Base-by-base conservation (phyloP, 92 coral and sea anemone species). In the Parazoanthus swiftii region DNA sequence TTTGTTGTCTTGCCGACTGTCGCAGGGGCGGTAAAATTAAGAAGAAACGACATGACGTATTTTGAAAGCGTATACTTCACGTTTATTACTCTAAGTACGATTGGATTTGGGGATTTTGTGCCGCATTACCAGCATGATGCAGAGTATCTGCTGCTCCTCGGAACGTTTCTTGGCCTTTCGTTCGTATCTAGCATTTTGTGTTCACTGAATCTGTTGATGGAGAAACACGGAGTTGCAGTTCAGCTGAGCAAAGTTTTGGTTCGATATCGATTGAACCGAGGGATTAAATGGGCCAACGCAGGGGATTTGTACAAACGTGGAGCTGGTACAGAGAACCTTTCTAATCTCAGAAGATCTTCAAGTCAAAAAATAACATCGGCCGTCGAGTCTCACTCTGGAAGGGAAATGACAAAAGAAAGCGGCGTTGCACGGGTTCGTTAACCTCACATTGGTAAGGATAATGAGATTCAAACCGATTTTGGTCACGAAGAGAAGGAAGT, bases 181-280 rank as follows among this genome's bases (percentile, higher is more conserved):
- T 95, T 92, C 42, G 93, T 95, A 8, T 95, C 98, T 8, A 93
- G 95, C 58, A 93, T 95, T 80, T 86, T 95, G 10, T 93, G 98
- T 80, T 95, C 98, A 15, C 39, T 95, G 89, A 93, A 93, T 76
- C 88, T 70, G 48, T 85, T 90, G 29, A 63, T 88, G 58, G 96
- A 93, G 91, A 92, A 91, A 43, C 91, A 91, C 86, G 98, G 94
- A 6, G 21, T 89, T 51, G 91, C 91, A 79, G 18, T 37, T 8
- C 39, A 72, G 42, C 37, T 72, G 42, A 29, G 76, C 42, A 72
- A 72, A 72, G 76, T 6, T 2, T 72, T 72, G 13, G 37, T 14
- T 72, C 76, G 39, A 8, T 72, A 9, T 72, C 38, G 14, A 72
- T 20, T 21, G 25, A 18, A 63, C 6, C 37, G 4, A 29, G 1